These are phyloP conservation scores for Dasypogon diadema DNA, from an alignment of 2,888 invertebrate genomes.

Conservation along the genomic window DNA sequence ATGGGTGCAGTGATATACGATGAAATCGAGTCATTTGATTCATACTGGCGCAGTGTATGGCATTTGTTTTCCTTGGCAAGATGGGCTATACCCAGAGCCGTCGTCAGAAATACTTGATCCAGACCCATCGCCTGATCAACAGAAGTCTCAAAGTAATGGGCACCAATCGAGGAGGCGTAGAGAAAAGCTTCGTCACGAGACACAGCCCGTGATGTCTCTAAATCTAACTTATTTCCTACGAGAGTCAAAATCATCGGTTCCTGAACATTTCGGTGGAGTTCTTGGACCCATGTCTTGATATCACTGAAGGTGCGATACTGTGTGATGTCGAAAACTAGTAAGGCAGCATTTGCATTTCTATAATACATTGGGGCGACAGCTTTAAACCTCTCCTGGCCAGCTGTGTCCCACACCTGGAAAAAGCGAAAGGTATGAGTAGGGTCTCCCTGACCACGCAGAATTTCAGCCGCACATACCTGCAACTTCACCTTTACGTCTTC, in stretches of 20 bases:
- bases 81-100: slow-evolving; percentile 75
- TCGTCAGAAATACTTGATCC: slow-evolving; percentile 78
- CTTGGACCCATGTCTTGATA: slow-evolving; percentile 89
- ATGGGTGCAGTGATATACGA: slow-evolving; percentile 59
- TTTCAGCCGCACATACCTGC: slow-evolving; percentile 71
- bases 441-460: slow-evolving; percentile 67
- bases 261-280: slow-evolving; percentile 81
- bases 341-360: slow-evolving; percentile 89
- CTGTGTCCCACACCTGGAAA: slow-evolving; percentile 68
- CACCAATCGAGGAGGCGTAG: slow-evolving; percentile 86
- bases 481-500: slow-evolving; percentile 79
- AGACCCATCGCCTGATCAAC: slow-evolving; percentile 83
- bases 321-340: slow-evolving; percentile 89
- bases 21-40: slow-evolving; percentile 70
- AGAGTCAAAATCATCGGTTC: slow-evolving; percentile 83
- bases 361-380: slow-evolving; percentile 97
- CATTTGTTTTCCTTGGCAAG: slow-evolving; percentile 70
- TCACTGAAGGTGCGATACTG: slow-evolving; percentile 79
- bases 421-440: no score
- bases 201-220: slow-evolving; percentile 75
- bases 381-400: slow-evolving; percentile 73
- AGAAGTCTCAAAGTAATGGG: slow-evolving; percentile 86
- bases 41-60: slow-evolving; percentile 73
- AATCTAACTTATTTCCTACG: slow-evolving; percentile 88
- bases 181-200: slow-evolving; percentile 77